A percentile compares a stretch with the other conserved stretches of the same genome.
phyloP scores from a whole-genome alignment of 2,888 invertebrate species.

The Disparrhopalites patrizii region DNA sequence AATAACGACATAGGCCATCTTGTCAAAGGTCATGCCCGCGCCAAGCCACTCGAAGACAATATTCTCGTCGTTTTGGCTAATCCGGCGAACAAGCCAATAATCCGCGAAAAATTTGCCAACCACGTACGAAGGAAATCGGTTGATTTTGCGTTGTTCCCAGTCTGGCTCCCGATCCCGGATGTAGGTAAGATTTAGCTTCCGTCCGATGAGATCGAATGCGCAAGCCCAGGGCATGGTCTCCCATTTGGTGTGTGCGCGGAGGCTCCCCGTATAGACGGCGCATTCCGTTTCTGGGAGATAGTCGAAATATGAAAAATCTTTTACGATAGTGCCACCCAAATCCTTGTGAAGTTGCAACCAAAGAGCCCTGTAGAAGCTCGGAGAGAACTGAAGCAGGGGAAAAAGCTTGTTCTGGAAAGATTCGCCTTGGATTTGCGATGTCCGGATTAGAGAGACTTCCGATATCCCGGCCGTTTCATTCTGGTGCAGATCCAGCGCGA shows the following conservation, averaged over 20 bases:
- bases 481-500: not conserved
- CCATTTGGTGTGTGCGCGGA: not conserved
- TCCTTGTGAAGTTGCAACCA: not conserved
- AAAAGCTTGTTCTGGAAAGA: too few species aligned
- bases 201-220: not conserved
- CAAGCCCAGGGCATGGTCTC: not conserved
- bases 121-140: not conserved
- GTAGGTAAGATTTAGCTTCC: not conserved
- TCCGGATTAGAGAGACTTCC: too few species aligned
- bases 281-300: not conserved
- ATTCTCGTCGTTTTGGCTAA: not conserved
- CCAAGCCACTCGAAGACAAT: not conserved
- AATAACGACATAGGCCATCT: not conserved
- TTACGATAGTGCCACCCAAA: not conserved
- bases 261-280: not conserved
- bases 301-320: conserved; percentile 10
- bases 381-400: too few species aligned
- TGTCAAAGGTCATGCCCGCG: not conserved
- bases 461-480: too few species aligned
- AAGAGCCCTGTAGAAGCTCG: not conserved
- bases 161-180: not conserved
- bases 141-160: not conserved
- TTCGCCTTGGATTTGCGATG: too few species aligned
- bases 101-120: conserved; percentile 13
- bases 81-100: not conserved